Conservation (phyloP, 2,797 vertebrate genomes). For the Chaunax sp. region DNA sequence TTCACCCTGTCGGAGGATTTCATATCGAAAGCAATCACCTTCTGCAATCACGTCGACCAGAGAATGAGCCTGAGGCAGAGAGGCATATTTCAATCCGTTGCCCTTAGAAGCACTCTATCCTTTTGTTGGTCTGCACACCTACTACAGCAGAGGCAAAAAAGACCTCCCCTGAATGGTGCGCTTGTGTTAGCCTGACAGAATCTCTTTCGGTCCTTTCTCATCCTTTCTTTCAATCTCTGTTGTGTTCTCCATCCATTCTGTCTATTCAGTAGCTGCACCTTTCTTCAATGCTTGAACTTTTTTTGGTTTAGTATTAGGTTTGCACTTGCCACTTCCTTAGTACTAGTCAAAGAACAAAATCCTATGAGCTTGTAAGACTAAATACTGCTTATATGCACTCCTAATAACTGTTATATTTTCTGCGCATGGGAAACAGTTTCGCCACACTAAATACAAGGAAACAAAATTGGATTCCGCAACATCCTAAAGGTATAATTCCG, state of each 20-base stretch:
- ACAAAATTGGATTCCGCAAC: not conserved
- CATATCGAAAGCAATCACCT: slow-evolving; percentile 54
- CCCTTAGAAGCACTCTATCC: too few relatives aligned
- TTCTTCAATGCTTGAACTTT: not conserved
- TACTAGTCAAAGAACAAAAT: not conserved
- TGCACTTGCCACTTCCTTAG: not conserved
- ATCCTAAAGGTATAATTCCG: not conserved
- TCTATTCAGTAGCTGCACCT: too few relatives aligned
- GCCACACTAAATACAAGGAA: too few relatives aligned
- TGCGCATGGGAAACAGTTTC: too few relatives aligned
- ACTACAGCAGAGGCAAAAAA: slow-evolving; percentile 37
- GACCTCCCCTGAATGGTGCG: slow-evolving; percentile 37
- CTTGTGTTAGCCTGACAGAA: slow-evolving; percentile 42
- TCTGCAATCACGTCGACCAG: slow-evolving; percentile 47
- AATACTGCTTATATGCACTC: not conserved
- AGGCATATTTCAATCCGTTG: slow-evolving; percentile 49
- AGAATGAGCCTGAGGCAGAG: slow-evolving; percentile 52
- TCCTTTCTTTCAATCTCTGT: slow-evolving; percentile 1
- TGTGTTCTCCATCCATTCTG: not conserved
- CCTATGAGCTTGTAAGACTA: not conserved
- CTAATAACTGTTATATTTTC: not conserved
- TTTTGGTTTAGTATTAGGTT: not conserved
- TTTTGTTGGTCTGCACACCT: slow-evolving; percentile 17
- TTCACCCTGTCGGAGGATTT: slow-evolving; percentile 53
- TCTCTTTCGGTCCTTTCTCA: slow-evolving; percentile 8